phyloP scores from a whole-genome alignment of 2,888 invertebrate species.

The Atrina japonica region DNA sequence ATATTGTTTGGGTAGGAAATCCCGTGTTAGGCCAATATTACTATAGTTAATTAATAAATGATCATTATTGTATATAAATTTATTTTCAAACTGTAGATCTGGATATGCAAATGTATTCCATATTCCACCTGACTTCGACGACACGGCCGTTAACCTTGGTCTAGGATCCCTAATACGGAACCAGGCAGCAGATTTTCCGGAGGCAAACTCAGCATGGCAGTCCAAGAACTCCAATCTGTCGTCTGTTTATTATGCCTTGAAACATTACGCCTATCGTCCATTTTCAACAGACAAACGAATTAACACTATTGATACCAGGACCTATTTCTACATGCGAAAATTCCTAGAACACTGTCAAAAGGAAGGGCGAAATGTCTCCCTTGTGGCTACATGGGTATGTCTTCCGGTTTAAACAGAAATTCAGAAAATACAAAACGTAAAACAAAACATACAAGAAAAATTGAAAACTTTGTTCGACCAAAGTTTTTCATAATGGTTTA shows the following conservation, averaged over 20 bases:
- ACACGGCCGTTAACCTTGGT: slow-evolving; percentile 75
- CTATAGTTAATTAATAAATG: too few relatives aligned
- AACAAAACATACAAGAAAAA: too few relatives aligned
- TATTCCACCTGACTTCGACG: slow-evolving; percentile 76
- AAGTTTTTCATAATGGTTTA: too few relatives aligned
- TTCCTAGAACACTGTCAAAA: slow-evolving; percentile 65
- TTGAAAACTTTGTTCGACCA: too few relatives aligned
- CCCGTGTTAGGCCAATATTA: too few relatives aligned
- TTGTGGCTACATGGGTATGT: slow-evolving; percentile 73
- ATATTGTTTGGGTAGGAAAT: too few relatives aligned
- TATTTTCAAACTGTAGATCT: slow-evolving; percentile 40
- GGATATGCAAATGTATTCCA: slow-evolving; percentile 58
- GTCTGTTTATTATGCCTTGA: slow-evolving; percentile 66
- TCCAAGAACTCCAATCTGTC: slow-evolving; percentile 67
- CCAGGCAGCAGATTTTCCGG: slow-evolving; percentile 57
- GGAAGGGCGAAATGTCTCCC: slow-evolving; percentile 57
- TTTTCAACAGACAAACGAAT: slow-evolving; percentile 59
- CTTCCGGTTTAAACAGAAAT: neutral
- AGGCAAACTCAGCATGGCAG: slow-evolving; percentile 62
- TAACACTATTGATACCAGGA: slow-evolving; percentile 69
- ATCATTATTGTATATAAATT: too few relatives aligned
- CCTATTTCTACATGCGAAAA: slow-evolving; percentile 68
- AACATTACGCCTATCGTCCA: slow-evolving; percentile 72
- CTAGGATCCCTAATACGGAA: slow-evolving; percentile 67
- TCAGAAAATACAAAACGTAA: too few relatives aligned